Base-by-base conservation (phyloP, 92 coral and sea anemone genomes). In the Epizoanthus stellaris region DNA sequence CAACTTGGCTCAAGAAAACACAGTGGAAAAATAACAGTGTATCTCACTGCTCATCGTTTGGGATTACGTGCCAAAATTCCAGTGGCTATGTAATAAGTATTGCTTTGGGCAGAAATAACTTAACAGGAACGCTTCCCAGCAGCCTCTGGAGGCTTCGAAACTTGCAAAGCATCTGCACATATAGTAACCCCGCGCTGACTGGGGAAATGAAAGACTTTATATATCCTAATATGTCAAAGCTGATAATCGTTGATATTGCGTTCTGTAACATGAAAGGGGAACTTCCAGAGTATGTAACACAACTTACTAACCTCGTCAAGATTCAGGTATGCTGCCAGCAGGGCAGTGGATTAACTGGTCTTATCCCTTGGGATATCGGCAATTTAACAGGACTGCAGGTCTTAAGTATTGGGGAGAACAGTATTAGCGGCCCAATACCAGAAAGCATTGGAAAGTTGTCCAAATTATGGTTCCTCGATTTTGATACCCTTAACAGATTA, bases 121-220 rank as follows among this genome's bases (percentile, higher is more conserved):
- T 95, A 14, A 23, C 20, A 23, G 98, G 96, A 13, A 86, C 74
- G 12, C 76, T 92, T 45, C 91, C 93, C 34, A 12, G 71, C 16
- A 86, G 72, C 58, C 88, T 95, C 30, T 95, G 98, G 98, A 89
- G 75, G 74, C 75, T 95, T 38, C 95, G 98, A 0, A 93, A 93
- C 77, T 85, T 95, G 76, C 95, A 88, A 84, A 86, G 89, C 14
- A 36, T 95, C 45, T 91, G 95, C 49, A 53, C 87, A 57, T 73
- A 49, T 12, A 6, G 49, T 16, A 95, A 92, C 71, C 14, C 45
- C 9, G 43, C 38, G 19, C 75, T 93, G 72, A 16, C 20, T 42
- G 98, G 96, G 17, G 73, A 80, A 21, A 25, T 91, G 13, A 74
- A 84, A 9, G 82, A 87, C 4, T 82, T 95, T 67, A n/a, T 95